phyloP scores from a whole-genome alignment of 2,113 vertebrate species.

The Vulpes vulpes region DNA sequence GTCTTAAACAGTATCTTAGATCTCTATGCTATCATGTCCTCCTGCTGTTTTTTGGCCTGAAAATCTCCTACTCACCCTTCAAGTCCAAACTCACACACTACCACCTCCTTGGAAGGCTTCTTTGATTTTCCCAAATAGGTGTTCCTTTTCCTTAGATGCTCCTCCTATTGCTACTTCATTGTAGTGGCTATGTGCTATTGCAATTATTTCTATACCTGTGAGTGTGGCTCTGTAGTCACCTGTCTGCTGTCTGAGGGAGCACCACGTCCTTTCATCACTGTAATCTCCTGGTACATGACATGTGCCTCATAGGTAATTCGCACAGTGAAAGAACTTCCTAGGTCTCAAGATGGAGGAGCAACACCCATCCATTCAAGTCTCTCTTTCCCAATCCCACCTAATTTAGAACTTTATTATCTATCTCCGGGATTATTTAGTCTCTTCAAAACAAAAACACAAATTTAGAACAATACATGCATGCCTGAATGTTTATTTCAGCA shows the following conservation, averaged over 20 bases:
- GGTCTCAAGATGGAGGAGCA: neutral
- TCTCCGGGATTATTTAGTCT: neutral
- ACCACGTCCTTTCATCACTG: neutral
- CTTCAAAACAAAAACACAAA: neutral
- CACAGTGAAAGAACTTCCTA: neutral
- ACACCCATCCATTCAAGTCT: neutral
- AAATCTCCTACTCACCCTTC: slow-evolving; percentile 7
- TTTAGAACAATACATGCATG: neutral
- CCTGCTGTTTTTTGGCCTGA: slow-evolving; percentile 6
- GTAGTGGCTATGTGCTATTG: neutral
- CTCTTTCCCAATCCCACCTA: slow-evolving; percentile 11
- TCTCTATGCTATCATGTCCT: neutral
- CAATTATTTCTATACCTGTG: no score
- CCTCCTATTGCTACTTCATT: neutral
- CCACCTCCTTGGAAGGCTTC: neutral
- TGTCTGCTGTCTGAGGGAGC: neutral
- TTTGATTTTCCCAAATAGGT: neutral
- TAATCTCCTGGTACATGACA: neutral
- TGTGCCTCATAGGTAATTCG: neutral
- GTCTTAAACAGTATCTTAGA: neutral
- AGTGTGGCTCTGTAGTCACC: neutral
- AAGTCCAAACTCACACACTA: neutral
- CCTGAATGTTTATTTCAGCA: neutral
- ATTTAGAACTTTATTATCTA: neutral
- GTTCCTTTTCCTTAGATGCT: neutral